phyloP scores from a whole-genome alignment of 1,140 invertebrate species.

The Mylabris phalerata region DNA sequence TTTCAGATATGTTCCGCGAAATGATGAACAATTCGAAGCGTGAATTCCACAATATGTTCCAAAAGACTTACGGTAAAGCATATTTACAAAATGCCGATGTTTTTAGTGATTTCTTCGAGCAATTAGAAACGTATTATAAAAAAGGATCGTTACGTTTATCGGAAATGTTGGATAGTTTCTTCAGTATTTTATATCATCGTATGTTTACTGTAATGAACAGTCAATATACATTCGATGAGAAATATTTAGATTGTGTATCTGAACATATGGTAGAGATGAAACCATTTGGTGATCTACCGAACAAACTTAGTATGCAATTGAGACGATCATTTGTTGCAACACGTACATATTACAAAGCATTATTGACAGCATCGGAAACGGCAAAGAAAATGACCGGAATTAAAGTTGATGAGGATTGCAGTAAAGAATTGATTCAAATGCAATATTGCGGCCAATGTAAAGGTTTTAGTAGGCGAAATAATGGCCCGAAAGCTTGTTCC shows the following conservation, averaged over 20 bases:
- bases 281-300: conserved; percentile 90
- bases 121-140: conserved; percentile 84
- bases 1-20: conserved; percentile 77
- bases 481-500: conserved; percentile 66
- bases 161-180: conserved; percentile 87
- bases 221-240: conserved; percentile 82
- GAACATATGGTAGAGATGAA: conserved; percentile 87
- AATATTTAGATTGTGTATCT: conserved; percentile 73
- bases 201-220: conserved; percentile 94
- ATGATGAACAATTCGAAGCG: conserved; percentile 73
- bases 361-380: conserved; percentile 75
- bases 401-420: conserved; percentile 63
- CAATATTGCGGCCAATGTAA: conserved; percentile 79
- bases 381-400: conserved; percentile 77
- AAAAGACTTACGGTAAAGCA: conserved; percentile 87
- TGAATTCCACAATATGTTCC: conserved; percentile 92
- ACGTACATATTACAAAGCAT: conserved; percentile 83
- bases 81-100: conserved; percentile 92
- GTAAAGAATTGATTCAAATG: conserved; percentile 73
- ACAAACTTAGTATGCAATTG: conserved; percentile 81
- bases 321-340: conserved; percentile 91
- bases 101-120: conserved; percentile 84
- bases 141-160: conserved; percentile 75
- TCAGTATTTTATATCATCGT: conserved; percentile 85
- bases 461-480: conserved; percentile 47